A percentile compares a stretch with the other conserved stretches of the same genome.
Evolutionary conservation across 2,113 vertebrate genomes (phyloP).

Genomic region (Fulmarus glacialis): DNA sequence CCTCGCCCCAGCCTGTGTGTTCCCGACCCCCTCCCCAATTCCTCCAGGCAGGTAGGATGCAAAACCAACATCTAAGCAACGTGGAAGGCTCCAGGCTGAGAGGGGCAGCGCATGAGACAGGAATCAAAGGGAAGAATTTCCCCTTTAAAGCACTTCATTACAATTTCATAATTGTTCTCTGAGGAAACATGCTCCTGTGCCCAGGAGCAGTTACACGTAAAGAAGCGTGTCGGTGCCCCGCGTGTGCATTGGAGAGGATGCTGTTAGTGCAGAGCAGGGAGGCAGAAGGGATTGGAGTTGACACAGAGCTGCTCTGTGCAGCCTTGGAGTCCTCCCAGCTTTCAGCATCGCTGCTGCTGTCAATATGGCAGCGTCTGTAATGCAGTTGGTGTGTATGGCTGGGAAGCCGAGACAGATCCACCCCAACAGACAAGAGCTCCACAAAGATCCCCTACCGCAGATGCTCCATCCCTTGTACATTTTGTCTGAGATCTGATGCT

Average conservation of each 20-base stretch:
- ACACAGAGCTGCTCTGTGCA: conserved; percentile 42
- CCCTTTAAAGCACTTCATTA: neutral
- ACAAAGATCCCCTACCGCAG: neutral
- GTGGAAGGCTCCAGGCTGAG: neutral
- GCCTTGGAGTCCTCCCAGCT: conserved; percentile 41
- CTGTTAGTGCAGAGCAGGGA: neutral
- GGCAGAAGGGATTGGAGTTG: conserved; percentile 37
- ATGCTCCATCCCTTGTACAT: fast-evolving
- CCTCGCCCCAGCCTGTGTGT: neutral
- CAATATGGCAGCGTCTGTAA: conserved; percentile 29
- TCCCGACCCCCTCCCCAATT: neutral
- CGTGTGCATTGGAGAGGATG: neutral
- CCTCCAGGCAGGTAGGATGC: neutral
- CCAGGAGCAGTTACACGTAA: neutral
- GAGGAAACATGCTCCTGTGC: neutral
- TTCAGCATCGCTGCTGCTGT: neutral
- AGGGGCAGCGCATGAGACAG: neutral
- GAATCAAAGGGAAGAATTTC: neutral
- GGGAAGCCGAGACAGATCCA: neutral
- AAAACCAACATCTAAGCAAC: neutral
- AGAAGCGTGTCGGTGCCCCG: neutral
- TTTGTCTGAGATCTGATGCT: neutral
- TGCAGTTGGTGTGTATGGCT: fast-evolving
- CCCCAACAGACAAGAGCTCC: neutral
- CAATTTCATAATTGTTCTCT: neutral